Base-by-base conservation (phyloP, 2,888 invertebrate genomes). In the Polia nebulosa region DNA sequence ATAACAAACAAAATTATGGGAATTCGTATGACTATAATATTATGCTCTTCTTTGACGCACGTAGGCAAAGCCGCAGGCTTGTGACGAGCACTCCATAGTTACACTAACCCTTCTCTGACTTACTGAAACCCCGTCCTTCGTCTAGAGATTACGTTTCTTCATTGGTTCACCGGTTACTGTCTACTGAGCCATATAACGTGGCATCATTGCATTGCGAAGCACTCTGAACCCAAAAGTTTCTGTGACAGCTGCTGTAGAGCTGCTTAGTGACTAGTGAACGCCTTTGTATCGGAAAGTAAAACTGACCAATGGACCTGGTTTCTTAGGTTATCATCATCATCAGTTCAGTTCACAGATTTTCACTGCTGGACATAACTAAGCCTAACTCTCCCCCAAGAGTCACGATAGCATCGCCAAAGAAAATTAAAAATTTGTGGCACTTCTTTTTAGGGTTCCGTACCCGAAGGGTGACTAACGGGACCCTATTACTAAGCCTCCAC, bases 71-170 rank as follows among this genome's bases (percentile, higher is more conserved):
- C n/a, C n/a, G n/a, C n/a, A n/a, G n/a, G n/a, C n/a, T n/a, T n/a
- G n/a, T n/a, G n/a, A n/a, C n/a, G n/a, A n/a, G n/a, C n/a, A n/a
- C 39, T 7, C n/a, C 44, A 20, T 20, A 8, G n/a, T 2, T 44
- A 2, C 8, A 7, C 9, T n/a, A 9, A 20, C n/a, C 44, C 9
- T n/a, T n/a, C n/a, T 8, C 20, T 44, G 7, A 9, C 47, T 34
- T 55, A 55, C 27, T n/a, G 32, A 9, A 41, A 15, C 27, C 34
- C n/a, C 20, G 11, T 20, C n/a, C 32, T 15, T 17, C 25, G 39
- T n/a, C n/a, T 22, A 41, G 20, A 45, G 39, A 60, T 60, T 39
- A 71, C 36, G n/a, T 36, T 36, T 11, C 13, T 25, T 29, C 49
- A 25, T 29, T 6, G 32, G 49, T 39, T 49, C 22, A 15, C 5